Base-by-base conservation (phyloP, 2,888 invertebrate genomes). In the Aradus depressus region DNA sequence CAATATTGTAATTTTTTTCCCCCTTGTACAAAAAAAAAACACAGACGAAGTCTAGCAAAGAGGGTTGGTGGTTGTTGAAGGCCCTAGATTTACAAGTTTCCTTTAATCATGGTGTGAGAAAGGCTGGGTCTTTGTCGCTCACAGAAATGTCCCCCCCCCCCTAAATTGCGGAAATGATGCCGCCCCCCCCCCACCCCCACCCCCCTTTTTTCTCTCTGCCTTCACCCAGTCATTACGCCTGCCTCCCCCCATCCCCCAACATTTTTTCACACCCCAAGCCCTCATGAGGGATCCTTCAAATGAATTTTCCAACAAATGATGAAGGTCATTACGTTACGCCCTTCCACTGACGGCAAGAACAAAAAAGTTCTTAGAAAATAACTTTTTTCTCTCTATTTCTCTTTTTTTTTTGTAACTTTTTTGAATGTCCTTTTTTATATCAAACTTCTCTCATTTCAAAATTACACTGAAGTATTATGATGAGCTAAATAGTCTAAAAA, bases 251-350 rank as follows among this genome's bases (percentile, higher is more conserved):
- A 22, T 12, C 3, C 34, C 23, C 44, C 26, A 14, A 18, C 47
- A 35, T 37, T 47, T 47, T 47, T 47, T 47, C 47, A 47, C 47
- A 47, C 47, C n/a, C n/a, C n/a, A 37, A 47, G 47, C 47, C 47
- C 47, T 38, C 47, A 47, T 47, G 37, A 47, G n/a, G n/a, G 37
- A 47, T 47, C 47, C 47, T 47, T 47, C 47, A 47, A 47, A 47
- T 47, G 47, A 47, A 47, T 47, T 47, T 47, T 47, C 47, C 47
- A 47, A 47, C 47, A 47, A 47, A 47, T 47, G n/a, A n/a, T n/a
- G 47, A 47, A 47, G 47, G 47, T 47, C 47, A 47, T 47, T 47
- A 47, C 35, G 47, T 37, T 47, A n/a, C n/a, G n/a, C n/a, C n/a
- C n/a, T n/a, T n/a, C n/a, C n/a, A n/a, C n/a, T n/a, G n/a, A n/a